Percentiles rank a stretch among this genome's conserved stretches.
Conservation (phyloP, 2,888 invertebrate genomes). For the Leptopilina myrica region DNA sequence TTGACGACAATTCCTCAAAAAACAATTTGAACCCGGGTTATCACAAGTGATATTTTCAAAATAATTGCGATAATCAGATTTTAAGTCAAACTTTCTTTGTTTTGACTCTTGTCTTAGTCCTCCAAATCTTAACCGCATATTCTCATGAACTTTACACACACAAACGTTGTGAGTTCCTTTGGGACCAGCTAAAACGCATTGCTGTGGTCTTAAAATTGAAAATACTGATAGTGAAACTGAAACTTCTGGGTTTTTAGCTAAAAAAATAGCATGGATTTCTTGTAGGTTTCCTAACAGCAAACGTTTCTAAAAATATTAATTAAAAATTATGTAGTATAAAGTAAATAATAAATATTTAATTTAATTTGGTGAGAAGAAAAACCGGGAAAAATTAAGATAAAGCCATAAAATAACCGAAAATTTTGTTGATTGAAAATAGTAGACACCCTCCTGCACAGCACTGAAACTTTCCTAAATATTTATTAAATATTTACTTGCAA, state of each 20-base stretch:
- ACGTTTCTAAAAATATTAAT: constrained; percentile 15
- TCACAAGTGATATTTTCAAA: not conserved
- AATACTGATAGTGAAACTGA: constrained; percentile 37
- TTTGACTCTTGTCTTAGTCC: not conserved
- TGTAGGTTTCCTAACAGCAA: constrained; percentile 32
- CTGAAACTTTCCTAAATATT: too few species aligned
- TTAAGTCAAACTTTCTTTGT: not conserved
- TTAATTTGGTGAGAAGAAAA: too few species aligned
- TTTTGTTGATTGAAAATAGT: too few species aligned
- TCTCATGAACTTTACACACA: constrained; percentile 28
- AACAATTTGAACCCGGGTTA: not conserved
- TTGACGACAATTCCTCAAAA: not conserved
- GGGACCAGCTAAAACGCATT: constrained; percentile 36
- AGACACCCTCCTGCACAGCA: too few species aligned
- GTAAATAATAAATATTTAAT: too few species aligned
- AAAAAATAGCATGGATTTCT: constrained; percentile 29
- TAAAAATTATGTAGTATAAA: not conserved
- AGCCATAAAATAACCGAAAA: too few species aligned
- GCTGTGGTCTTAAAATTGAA: constrained; percentile 32
- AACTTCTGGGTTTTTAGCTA: constrained; percentile 18
- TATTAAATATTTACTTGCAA: too few species aligned
- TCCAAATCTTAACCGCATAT: constrained; percentile 34
- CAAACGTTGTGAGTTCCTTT: constrained; percentile 25
- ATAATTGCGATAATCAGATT: not conserved
- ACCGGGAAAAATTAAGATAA: too few species aligned